Conservation (phyloP, 2,888 invertebrate genomes). For the Epistrophella euchroma region DNA sequence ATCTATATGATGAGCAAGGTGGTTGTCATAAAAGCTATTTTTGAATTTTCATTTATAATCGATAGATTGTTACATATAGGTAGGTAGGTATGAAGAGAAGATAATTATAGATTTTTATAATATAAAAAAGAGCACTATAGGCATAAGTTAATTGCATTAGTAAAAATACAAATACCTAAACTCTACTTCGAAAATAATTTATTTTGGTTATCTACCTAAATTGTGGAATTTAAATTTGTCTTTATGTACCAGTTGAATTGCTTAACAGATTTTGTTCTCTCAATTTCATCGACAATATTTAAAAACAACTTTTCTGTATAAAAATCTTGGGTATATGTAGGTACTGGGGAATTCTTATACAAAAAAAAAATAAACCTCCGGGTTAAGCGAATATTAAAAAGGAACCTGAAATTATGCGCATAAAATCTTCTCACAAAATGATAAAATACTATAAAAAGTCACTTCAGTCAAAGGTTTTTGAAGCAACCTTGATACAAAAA, state of each 20-base stretch:
- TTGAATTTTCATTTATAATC: conserved; percentile 38
- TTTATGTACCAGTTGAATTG: not conserved
- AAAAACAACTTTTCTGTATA: not conserved
- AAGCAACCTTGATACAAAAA: conserved; percentile 63
- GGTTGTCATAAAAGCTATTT: conserved; percentile 31
- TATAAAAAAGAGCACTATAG: not conserved
- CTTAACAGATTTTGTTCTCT: not conserved
- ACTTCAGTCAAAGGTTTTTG: conserved; percentile 43
- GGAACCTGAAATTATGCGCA: conserved; percentile 69
- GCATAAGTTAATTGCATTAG: not conserved
- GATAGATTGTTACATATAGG: conserved; percentile 22
- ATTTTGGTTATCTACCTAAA: not conserved
- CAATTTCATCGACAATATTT: not conserved
- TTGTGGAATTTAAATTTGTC: not conserved
- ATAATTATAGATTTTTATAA: conserved; percentile 37
- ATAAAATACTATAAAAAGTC: conserved; percentile 55
- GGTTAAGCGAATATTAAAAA: conserved; percentile 69
- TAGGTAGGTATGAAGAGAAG: not conserved
- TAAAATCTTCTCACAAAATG: conserved; percentile 63
- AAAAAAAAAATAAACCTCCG: conserved; percentile 41
- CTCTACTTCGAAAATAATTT: not conserved
- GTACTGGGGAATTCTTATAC: not conserved
- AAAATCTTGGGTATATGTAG: not conserved
- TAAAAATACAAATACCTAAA: not conserved
- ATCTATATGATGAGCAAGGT: not conserved